Evolutionary conservation across 2,797 vertebrate genomes (phyloP).

Genomic region (Phataginus tricuspis): DNA sequence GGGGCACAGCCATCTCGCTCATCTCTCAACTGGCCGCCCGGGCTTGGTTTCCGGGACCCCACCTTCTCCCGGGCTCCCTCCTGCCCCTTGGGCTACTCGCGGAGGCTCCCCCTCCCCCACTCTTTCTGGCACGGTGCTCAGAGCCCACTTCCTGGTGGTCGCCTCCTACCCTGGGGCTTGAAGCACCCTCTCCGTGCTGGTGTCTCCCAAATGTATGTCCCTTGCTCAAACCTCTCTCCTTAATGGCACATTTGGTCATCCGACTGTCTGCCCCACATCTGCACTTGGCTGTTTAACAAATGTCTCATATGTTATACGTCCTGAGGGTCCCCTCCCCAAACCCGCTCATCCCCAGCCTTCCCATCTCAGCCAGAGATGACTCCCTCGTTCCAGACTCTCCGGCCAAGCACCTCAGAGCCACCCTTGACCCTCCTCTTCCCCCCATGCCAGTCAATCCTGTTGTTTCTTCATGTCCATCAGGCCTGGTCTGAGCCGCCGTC

Average conservation of each 20-base stretch:
- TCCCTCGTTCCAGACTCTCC: not conserved
- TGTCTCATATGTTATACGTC: not conserved
- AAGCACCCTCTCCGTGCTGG: fast-evolving
- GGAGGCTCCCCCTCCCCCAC: not conserved
- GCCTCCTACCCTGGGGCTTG: not conserved
- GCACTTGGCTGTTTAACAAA: not conserved
- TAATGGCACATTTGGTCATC: not conserved
- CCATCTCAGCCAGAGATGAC: fast-evolving
- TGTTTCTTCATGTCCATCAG: not conserved
- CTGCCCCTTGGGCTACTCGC: fast-evolving
- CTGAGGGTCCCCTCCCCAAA: not conserved
- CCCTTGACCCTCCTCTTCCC: not conserved
- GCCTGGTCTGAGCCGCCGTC: not conserved
- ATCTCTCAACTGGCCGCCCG: fast-evolving
- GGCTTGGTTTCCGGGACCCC: not conserved
- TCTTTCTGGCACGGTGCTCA: not conserved
- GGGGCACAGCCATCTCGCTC: fast-evolving
- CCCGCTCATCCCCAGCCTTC: not conserved
- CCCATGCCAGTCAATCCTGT: not conserved
- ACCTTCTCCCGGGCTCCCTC: not conserved
- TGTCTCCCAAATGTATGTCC: not conserved
- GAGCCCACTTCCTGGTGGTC: not conserved
- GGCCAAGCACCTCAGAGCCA: not conserved
- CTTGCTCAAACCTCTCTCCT: fast-evolving
- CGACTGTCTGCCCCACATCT: not conserved